Base-by-base conservation (phyloP, 2,888 invertebrate genomes). In the Acanthosepion lycidas region DNA sequence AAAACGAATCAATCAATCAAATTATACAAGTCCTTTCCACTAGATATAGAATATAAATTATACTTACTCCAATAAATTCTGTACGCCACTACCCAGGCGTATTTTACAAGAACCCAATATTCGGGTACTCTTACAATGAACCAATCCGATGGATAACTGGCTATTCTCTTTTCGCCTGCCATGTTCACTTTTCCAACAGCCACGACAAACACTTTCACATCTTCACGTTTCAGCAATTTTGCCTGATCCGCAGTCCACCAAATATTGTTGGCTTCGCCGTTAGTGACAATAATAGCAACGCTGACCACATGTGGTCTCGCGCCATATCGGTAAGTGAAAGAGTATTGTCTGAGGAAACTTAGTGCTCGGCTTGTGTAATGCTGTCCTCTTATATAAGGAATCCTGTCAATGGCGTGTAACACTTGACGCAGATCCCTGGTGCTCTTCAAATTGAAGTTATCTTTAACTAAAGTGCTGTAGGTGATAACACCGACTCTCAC, bases 401-500 rank as follows among this genome's bases (percentile, higher is more conserved):
- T 92, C 49, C 23, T 48, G 92, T 92, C 51, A 49, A 92, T 48
- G 6, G 92, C 92, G 23, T 23, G 92, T 15, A 49, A 26, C 92
- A 92, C 49, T 48, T 92, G 48, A 26, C 18, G 28, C 23, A 92
- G 51, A 92, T 48, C 28, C 28, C 49, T 92, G 92, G 5, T 49
- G 48, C 9, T 92, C 6, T 92, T 48, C 49, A 92, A 26, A 23
- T 92, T 51, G 51, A 92, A 92, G 23, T 92, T 23, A 92, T 92
- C 12, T 92, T 28, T 92, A 49, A 92, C 92, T 8, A 23, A 28
- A 51, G 49, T 92, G 28, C 51, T 92, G 20, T 92, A 92, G 6
- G 92, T 92, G 20, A 92, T 92, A 92, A 49, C 92, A 92, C 92
- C 92, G 48, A 92, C 51, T 92, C 51, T 48, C 6, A 92, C 92